phyloP scores from a whole-genome alignment of 2,797 vertebrate genomes.

The Myotis planiceps region DNA sequence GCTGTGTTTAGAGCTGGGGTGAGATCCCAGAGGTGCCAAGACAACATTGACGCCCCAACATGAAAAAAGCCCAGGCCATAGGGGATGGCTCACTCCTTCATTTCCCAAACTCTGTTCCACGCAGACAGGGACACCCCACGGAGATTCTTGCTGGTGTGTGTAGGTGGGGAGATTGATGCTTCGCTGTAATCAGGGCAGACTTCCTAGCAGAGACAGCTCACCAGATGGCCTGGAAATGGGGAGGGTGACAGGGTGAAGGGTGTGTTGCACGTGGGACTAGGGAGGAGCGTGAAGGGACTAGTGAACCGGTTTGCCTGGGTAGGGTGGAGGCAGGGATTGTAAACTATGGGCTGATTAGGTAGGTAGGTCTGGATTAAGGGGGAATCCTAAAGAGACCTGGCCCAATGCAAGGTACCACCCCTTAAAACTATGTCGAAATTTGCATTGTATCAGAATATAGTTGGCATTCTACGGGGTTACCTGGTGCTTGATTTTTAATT shows the following conservation, averaged over 20 bases:
- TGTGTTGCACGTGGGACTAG: background rate
- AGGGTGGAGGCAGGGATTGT: background rate
- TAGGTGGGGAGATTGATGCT: constrained; percentile 21
- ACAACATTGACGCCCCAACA: background rate
- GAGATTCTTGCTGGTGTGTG: background rate
- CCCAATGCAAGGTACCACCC: background rate
- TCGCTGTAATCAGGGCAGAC: background rate
- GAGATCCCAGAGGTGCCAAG: background rate
- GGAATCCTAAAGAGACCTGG: background rate
- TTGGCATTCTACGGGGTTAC: background rate
- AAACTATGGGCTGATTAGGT: background rate
- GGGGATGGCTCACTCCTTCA: constrained; percentile 32
- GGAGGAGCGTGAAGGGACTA: background rate
- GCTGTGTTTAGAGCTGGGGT: background rate
- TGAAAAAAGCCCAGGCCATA: background rate
- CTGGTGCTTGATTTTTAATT: background rate
- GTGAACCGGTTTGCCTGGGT: constrained; percentile 29
- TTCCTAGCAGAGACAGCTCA: background rate
- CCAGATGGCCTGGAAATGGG: background rate
- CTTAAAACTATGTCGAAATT: constrained; percentile 28
- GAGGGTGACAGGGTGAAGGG: background rate
- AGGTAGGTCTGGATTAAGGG: background rate
- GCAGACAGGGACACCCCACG: background rate
- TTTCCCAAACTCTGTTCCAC: background rate
- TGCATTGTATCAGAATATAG: constrained; percentile 18